A percentile compares a stretch with the other conserved stretches of the same genome.
Conservation (phyloP, 1,140 invertebrate genomes). For the Plodia interpunctella region DNA sequence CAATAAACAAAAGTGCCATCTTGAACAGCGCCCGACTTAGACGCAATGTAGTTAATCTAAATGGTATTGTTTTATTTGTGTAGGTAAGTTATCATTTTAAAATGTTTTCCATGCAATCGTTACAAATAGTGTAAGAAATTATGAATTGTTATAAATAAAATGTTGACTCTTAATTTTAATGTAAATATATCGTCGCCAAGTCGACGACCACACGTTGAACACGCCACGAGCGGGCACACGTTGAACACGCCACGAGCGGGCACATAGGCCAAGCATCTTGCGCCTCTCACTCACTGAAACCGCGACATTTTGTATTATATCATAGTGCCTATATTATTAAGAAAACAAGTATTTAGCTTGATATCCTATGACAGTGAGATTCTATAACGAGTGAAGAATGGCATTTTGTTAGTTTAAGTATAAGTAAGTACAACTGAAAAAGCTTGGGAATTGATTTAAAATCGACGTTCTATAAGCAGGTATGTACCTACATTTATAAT, state of each 20-base stretch:
- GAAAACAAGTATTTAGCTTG: not conserved
- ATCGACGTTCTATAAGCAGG: not conserved
- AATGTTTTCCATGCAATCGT: conserved; percentile 7
- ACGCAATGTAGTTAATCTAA: not conserved
- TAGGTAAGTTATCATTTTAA: conserved; percentile 2
- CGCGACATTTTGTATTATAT: not conserved
- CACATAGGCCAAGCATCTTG: too few relatives aligned
- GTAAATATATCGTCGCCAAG: not conserved
- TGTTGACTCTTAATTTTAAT: conserved; percentile 3
- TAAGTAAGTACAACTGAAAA: conserved; percentile 26
- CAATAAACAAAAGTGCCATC: conserved; percentile 3
- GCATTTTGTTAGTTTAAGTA: conserved; percentile 43
- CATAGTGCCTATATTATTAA: not conserved
- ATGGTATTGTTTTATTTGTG: conserved; percentile 2
- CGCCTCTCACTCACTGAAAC: too few relatives aligned
- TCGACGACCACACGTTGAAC: too few relatives aligned
- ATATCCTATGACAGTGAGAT: conserved; percentile 39
- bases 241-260: too few relatives aligned
- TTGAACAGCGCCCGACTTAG: not conserved
- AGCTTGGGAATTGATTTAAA: not conserved
- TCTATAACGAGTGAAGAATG: conserved; percentile 34
- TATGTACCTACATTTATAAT: too few relatives aligned
- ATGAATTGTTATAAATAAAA: not conserved
- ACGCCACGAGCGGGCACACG: too few relatives aligned
- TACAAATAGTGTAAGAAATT: conserved; percentile 4